Conservation (phyloP, 1,140 invertebrate genomes). For the Pseudomyrmex cubaensis region DNA sequence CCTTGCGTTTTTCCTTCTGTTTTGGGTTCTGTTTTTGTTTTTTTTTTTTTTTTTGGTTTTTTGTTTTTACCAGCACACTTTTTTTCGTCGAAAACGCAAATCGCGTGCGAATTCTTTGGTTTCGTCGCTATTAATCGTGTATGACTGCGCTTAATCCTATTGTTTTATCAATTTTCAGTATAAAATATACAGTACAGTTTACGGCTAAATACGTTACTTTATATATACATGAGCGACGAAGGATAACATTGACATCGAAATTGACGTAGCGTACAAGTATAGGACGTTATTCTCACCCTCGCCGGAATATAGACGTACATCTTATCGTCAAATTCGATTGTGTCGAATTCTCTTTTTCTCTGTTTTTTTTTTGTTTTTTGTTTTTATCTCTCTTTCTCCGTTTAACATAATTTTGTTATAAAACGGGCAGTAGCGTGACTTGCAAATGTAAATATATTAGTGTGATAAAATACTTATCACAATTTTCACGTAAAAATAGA, state of each 20-base stretch:
- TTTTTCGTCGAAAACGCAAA: constrained; percentile 5
- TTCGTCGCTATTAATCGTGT: constrained; percentile 12
- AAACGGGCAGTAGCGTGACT: constrained; percentile 66
- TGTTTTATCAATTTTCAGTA: constrained; percentile 72
- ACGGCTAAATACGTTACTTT: constrained; percentile 54
- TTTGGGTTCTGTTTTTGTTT: neutral
- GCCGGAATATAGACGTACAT: constrained; percentile 37
- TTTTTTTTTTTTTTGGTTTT: neutral
- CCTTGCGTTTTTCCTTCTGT: neutral
- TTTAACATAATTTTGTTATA: constrained; percentile 48
- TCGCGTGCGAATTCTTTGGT: constrained; percentile 4
- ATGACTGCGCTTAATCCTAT: constrained; percentile 64
- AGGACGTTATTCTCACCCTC: constrained; percentile 70
- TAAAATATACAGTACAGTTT: constrained; percentile 74
- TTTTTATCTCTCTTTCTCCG: constrained; percentile 1
- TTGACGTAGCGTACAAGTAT: constrained; percentile 75
- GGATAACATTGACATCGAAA: constrained; percentile 77
- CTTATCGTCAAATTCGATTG: neutral
- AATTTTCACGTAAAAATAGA: neutral
- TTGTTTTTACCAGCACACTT: no score
- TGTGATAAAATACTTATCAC: constrained; percentile 7
- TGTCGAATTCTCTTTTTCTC: constrained; percentile 6
- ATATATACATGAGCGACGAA: constrained; percentile 69
- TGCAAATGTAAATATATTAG: constrained; percentile 36
- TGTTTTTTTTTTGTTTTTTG: neutral